Conservation (phyloP, 2,888 invertebrate genomes). For the Lottia gigantea region DNA sequence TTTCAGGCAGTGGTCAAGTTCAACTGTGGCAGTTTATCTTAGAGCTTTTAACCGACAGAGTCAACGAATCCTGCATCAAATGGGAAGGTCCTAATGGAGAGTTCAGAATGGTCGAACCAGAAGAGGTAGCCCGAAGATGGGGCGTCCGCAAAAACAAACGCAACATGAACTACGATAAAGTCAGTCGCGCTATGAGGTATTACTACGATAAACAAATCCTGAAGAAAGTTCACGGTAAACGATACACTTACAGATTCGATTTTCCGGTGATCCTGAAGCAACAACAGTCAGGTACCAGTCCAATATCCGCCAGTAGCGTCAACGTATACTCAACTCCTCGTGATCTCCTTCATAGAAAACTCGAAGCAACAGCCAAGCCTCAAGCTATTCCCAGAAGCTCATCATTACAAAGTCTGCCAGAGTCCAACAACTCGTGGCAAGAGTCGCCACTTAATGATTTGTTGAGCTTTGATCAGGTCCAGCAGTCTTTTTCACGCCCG, state of each 20-base stretch:
- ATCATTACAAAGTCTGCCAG: not conserved
- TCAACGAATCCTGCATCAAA: constrained; percentile 48
- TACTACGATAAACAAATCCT: constrained; percentile 68
- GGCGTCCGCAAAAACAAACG: constrained; percentile 61
- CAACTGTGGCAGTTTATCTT: constrained; percentile 98
- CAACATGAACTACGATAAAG: constrained; percentile 56
- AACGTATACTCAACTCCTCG: not conserved
- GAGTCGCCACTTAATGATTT: not conserved
- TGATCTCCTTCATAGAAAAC: not conserved
- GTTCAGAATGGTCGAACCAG: constrained; percentile 62
- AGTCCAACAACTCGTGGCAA: not conserved
- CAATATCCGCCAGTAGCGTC: not conserved
- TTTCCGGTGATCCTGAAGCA: constrained; percentile 38
- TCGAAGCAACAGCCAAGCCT: not conserved
- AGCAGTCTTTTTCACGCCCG: no score
- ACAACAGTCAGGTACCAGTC: constrained; percentile 6
- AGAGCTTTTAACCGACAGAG: constrained; percentile 89
- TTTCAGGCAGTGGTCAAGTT: constrained; percentile 81
- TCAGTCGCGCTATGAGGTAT: constrained; percentile 64
- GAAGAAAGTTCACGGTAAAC: constrained; percentile 62
- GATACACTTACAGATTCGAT: constrained; percentile 63
- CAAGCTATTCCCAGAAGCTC: not conserved
- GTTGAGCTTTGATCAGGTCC: no score
- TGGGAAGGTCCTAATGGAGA: constrained; percentile 62
- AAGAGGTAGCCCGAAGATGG: constrained; percentile 61